Evolutionary conservation across 2,113 vertebrate species (phyloP).

Genomic region (Puntigrus tetrazona): DNA sequence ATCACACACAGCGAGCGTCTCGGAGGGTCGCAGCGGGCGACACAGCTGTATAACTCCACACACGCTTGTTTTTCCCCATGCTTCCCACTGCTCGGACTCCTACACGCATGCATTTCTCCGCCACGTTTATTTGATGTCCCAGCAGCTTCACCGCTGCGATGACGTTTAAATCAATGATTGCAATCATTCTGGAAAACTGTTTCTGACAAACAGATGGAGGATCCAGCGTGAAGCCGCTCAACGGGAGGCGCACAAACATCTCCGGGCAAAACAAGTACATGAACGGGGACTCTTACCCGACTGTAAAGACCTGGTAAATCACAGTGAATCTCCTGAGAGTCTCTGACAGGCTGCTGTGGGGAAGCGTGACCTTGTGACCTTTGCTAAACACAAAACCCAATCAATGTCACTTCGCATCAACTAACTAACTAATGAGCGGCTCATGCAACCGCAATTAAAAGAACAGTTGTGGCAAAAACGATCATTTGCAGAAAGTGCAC

Average conservation of each 20-base stretch:
- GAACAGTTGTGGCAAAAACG: not conserved
- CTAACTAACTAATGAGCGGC: not conserved
- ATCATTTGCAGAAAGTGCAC: not conserved
- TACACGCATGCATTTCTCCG: slow-evolving; percentile 43
- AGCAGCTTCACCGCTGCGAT: not conserved
- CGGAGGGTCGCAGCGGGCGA: slow-evolving; percentile 12
- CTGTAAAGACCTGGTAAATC: not conserved
- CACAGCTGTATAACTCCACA: slow-evolving; percentile 57
- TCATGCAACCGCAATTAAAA: not conserved
- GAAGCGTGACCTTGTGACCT: not conserved
- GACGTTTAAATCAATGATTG: not conserved
- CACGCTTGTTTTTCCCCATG: slow-evolving; percentile 55
- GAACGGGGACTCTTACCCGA: too few species aligned
- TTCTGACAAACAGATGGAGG: slow-evolving; percentile 58
- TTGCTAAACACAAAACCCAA: not conserved
- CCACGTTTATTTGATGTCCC: slow-evolving; percentile 44
- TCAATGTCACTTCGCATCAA: not conserved
- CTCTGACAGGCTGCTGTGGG: not conserved
- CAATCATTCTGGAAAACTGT: not conserved
- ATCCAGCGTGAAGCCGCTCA: slow-evolving; percentile 34
- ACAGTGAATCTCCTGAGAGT: not conserved
- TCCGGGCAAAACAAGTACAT: not conserved
- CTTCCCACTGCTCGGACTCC: slow-evolving; percentile 53
- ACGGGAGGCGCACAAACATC: not conserved
- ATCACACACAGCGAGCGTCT: not conserved